Evolutionary conservation across 2,888 invertebrate genomes (phyloP), one percentile per base, ranked within the genome.

Genomic region (Drosophila mimica): DNA sequence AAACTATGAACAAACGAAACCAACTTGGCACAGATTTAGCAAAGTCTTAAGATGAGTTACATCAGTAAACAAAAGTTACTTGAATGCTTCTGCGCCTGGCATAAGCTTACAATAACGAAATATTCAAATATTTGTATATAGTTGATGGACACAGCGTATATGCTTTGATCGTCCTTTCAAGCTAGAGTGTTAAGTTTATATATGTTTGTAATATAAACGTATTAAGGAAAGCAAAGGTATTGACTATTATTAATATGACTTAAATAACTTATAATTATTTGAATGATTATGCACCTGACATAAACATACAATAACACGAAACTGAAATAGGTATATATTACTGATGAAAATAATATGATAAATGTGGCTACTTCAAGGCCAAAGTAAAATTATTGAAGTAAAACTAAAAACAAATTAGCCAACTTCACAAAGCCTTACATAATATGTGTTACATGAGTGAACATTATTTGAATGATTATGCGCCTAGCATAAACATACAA

Each of bases 381-480:
- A 20, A 43, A 20, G 13, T 13, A 43, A 43, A 43, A 7, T 13
- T 7, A 43, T 20, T 43, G 7, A 43, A 15, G 20, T 13, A 7
- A 46, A 46, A 13, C 46, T 20, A 46, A 46, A 43, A 20, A 8
- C 46, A 8, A 46, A 46, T 25, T 8, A 8, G 15, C 15, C 25
- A 46, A 46, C 46, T n/a, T n/a, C n/a, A n/a, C n/a, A n/a, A n/a
- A n/a, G n/a, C n/a, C n/a, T 15, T 8, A 25, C 15, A 46, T 25
- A 46, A 43, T 25, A 25, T 46, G 46, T 3, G 20, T 43, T 20
- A 43, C 46, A 46, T 25, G 25, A 46, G 15, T 20, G 15, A 3
- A 28, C 8, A 15, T 51, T 63, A 63, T 62, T 69, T 6, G 17
- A 56, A 59, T 63, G 38, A 28, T 52, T 74, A 70, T 4, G 76